Conservation (phyloP, 2,888 invertebrate genomes). For the Labia minor region DNA sequence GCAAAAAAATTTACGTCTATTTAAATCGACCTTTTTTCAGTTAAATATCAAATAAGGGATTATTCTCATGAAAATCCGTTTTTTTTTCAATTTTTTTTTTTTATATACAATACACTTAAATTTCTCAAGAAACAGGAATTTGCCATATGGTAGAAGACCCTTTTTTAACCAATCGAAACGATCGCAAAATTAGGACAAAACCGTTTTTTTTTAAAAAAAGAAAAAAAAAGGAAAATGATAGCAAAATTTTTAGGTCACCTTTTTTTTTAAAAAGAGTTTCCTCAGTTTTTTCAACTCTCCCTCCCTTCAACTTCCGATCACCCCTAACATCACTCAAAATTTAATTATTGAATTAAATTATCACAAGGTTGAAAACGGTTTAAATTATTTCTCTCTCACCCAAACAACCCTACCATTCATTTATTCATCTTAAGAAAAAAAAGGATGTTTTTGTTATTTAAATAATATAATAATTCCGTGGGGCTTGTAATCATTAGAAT, state of each 20-base stretch:
- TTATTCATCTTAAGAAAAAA: not conserved
- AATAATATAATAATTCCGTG: not conserved
- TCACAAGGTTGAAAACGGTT: not conserved
- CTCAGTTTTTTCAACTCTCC: not conserved
- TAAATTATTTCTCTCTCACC: not conserved
- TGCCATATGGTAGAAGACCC: not conserved
- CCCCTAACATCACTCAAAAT: not conserved
- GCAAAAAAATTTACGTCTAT: not conserved
- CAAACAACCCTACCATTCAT: not conserved
- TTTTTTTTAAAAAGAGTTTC: not conserved
- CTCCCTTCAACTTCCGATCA: not conserved
- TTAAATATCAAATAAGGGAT: constrained; percentile 3
- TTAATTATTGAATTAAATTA: not conserved
- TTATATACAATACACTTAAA: not conserved
- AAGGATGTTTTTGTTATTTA: not conserved
- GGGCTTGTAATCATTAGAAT: too few species aligned
- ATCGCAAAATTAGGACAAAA: constrained; percentile 6
- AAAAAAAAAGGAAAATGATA: not conserved
- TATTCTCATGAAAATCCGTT: constrained; percentile 13
- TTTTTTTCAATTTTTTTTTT: not conserved
- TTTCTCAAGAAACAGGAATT: constrained; percentile 4
- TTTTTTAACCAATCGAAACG: constrained; percentile 5
- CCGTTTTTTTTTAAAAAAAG: too few species aligned
- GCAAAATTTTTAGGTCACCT: not conserved
- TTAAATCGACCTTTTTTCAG: constrained; percentile 4